phyloP scores from a whole-genome alignment of 2,113 vertebrate genomes.

The Merops nubicus region DNA sequence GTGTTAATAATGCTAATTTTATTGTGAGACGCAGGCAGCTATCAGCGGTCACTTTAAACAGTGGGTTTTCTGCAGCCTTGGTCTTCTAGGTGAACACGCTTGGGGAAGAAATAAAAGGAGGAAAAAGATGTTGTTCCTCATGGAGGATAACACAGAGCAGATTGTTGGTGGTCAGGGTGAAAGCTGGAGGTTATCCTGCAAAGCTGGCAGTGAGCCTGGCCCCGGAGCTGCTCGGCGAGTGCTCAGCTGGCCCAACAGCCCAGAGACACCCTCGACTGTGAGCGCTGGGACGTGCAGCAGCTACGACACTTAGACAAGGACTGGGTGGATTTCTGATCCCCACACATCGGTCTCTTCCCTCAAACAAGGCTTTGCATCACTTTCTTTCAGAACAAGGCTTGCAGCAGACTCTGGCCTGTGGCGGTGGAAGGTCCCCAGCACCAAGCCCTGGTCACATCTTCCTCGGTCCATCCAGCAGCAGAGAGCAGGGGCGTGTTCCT shows the following conservation, averaged over 20 bases:
- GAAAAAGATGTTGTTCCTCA: not conserved
- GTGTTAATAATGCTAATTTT: not conserved
- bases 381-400: not conserved
- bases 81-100: not conserved
- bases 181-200: not conserved
- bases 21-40: not conserved
- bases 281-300: rapidly evolving
- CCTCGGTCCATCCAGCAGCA: rapidly evolving
- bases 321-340: rapidly evolving
- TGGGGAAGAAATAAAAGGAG: not conserved
- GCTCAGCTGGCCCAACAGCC: not conserved
- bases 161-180: too few relatives aligned
- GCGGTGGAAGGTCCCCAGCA: too few relatives aligned
- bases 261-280: rapidly evolving
- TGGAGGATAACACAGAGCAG: not conserved
- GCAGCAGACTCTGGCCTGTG: not conserved
- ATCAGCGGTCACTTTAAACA: not conserved
- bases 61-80: not conserved
- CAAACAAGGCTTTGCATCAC: rapidly evolving
- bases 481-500: not conserved
- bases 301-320: not conserved
- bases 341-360: not conserved
- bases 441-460: rapidly evolving
- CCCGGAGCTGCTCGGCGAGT: not conserved
- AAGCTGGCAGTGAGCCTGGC: not conserved